Evolutionary conservation across 2,113 vertebrate genomes (phyloP).

Genomic region (Vanacampus margaritifer): DNA sequence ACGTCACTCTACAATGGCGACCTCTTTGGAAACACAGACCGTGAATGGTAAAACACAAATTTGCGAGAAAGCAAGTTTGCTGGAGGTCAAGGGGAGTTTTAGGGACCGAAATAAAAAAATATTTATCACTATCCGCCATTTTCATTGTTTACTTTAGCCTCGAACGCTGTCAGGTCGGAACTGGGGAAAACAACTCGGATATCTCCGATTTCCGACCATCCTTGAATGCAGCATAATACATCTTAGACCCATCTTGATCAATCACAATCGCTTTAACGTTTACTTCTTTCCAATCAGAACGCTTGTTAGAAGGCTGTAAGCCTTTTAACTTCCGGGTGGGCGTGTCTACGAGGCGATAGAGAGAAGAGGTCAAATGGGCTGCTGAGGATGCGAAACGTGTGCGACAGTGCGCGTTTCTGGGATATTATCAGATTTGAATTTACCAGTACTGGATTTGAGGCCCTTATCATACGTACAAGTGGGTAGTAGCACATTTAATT

Average conservation of each 20-base stretch:
- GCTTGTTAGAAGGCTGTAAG: background rate
- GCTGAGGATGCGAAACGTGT: slow-evolving; percentile 26
- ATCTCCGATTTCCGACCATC: too few relatives aligned
- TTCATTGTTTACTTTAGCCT: too few relatives aligned
- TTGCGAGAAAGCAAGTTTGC: too few relatives aligned
- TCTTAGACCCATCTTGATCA: slow-evolving; percentile 9
- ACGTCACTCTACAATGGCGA: too few relatives aligned
- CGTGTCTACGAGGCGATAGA: slow-evolving; percentile 13
- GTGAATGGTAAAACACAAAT: too few relatives aligned
- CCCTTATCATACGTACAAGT: background rate
- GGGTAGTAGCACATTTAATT: background rate
- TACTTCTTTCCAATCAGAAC: slow-evolving; percentile 12
- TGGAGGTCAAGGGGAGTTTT: too few relatives aligned
- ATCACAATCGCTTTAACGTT: background rate
- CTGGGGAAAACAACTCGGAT: too few relatives aligned
- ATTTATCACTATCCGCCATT: too few relatives aligned
- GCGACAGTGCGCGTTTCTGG: background rate
- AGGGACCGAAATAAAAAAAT: too few relatives aligned
- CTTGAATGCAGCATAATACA: too few relatives aligned
- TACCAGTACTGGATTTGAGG: background rate
- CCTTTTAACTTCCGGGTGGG: slow-evolving; percentile 42
- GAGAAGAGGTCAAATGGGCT: slow-evolving; percentile 57
- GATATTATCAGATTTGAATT: background rate
- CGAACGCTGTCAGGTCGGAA: too few relatives aligned
- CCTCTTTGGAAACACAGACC: too few relatives aligned